phyloP scores from a whole-genome alignment of 2,113 vertebrate species.

The Hippotragus niger region DNA sequence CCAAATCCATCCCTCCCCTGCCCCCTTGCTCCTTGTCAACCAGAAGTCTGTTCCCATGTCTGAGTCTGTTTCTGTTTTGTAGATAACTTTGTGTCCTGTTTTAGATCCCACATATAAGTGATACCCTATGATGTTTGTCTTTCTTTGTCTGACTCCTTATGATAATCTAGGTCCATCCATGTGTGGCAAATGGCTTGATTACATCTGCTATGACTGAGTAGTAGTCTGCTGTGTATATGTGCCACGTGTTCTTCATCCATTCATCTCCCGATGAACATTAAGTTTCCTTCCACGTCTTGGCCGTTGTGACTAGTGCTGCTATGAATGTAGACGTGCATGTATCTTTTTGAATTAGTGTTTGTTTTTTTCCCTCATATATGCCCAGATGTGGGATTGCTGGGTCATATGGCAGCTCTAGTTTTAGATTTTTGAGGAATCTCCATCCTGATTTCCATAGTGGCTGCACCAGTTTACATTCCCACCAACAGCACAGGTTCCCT shows the following conservation, averaged over 20 bases:
- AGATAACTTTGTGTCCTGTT: background rate
- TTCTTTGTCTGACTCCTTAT: background rate
- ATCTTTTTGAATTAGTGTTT: background rate
- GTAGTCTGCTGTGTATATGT: rapidly evolving
- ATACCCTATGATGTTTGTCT: background rate
- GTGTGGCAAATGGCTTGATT: background rate
- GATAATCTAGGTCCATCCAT: background rate
- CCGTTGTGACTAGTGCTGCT: background rate
- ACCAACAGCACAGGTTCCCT: no score
- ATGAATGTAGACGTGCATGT: background rate
- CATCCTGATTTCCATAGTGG: background rate
- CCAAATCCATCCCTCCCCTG: background rate
- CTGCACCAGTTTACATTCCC: background rate
- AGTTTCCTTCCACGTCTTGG: background rate
- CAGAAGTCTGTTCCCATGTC: background rate
- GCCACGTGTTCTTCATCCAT: background rate
- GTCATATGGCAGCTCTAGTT: background rate
- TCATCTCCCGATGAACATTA: background rate
- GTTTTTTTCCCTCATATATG: background rate
- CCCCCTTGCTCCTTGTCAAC: background rate
- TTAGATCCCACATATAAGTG: background rate
- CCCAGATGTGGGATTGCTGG: background rate
- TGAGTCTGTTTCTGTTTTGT: background rate
- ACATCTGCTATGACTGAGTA: background rate
- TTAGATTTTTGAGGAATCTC: background rate